Conservation (phyloP, 2,113 vertebrate genomes). For the Hyla sarda region DNA sequence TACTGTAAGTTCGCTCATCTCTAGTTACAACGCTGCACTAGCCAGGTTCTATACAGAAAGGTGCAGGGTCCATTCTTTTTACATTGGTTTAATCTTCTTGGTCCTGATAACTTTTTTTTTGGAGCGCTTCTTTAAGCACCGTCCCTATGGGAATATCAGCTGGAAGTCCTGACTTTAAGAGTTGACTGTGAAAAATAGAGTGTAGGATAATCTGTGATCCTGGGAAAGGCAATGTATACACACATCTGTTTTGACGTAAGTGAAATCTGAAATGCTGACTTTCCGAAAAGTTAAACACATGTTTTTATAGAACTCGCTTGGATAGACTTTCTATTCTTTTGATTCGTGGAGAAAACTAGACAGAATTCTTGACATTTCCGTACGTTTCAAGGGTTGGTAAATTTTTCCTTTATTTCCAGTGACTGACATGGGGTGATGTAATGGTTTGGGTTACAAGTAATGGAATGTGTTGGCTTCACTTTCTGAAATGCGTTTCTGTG, state of each 20-base stretch:
- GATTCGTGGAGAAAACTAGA: slow-evolving; percentile 9
- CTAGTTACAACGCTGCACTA: no score
- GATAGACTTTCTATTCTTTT: slow-evolving; percentile 31
- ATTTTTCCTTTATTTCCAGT: slow-evolving; percentile 18
- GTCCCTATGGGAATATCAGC: slow-evolving; percentile 49
- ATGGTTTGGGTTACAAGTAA: slow-evolving; percentile 5
- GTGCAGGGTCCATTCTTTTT: no score
- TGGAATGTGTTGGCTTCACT: not conserved
- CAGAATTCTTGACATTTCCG: not conserved
- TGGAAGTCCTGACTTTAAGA: slow-evolving; percentile 8
- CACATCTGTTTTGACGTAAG: slow-evolving; percentile 58
- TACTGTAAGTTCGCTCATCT: no score
- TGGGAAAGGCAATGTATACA: slow-evolving; percentile 45
- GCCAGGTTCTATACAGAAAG: no score
- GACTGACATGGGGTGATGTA: slow-evolving; percentile 11
- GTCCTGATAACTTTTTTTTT: not conserved
- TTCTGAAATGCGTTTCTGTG: not conserved
- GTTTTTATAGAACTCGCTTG: slow-evolving; percentile 29
- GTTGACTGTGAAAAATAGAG: slow-evolving; percentile 19
- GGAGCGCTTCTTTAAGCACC: not conserved
- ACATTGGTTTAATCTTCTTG: no score
- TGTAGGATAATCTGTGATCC: slow-evolving; percentile 25
- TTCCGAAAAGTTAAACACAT: slow-evolving; percentile 42
- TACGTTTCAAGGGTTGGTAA: not conserved
- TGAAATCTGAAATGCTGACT: slow-evolving; percentile 13